These are phyloP conservation scores for Siniperca undulata DNA, from an alignment of 2,797 vertebrate species.

Conservation along the genomic window DNA sequence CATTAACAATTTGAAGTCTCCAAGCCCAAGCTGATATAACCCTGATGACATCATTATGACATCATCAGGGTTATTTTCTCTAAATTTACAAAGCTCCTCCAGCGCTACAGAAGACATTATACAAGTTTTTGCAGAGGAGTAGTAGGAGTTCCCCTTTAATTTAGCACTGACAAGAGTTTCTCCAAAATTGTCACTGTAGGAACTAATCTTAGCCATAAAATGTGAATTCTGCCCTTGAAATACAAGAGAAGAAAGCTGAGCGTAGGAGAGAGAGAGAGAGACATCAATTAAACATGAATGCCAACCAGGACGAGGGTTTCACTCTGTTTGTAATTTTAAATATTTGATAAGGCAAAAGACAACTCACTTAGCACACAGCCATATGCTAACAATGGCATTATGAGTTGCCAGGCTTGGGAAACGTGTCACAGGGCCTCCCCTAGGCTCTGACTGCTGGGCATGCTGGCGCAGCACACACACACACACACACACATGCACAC, in stretches of 20 bases:
- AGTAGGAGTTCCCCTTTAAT: not conserved
- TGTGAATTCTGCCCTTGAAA: constrained; percentile 3
- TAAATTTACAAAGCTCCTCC: too few species aligned
- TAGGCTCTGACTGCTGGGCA: constrained; percentile 37
- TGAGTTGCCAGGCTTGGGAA: constrained; percentile 53
- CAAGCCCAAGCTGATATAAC: not conserved
- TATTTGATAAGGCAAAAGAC: constrained; percentile 84
- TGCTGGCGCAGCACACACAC: constrained; percentile 14
- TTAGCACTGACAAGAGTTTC: not conserved
- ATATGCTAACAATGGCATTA: constrained; percentile 84
- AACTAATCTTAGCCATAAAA: constrained; percentile 2
- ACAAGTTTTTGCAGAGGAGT: not conserved
- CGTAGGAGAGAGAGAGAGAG: constrained; percentile 5
- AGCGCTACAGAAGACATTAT: too few species aligned
- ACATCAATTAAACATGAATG: constrained; percentile 83
- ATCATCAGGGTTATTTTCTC: not conserved
- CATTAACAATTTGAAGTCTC: not conserved
- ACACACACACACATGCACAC: constrained; percentile 29
- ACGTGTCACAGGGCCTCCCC: constrained; percentile 61
- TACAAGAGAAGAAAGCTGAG: constrained; percentile 29
- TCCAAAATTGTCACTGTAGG: not conserved
- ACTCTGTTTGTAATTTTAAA: constrained; percentile 86
- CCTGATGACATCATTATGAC: not conserved
- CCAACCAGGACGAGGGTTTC: constrained; percentile 77
- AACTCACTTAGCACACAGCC: constrained; percentile 77